Evolutionary conservation across 2,888 invertebrate species (phyloP).

Genomic region (Lapara coniferarum): DNA sequence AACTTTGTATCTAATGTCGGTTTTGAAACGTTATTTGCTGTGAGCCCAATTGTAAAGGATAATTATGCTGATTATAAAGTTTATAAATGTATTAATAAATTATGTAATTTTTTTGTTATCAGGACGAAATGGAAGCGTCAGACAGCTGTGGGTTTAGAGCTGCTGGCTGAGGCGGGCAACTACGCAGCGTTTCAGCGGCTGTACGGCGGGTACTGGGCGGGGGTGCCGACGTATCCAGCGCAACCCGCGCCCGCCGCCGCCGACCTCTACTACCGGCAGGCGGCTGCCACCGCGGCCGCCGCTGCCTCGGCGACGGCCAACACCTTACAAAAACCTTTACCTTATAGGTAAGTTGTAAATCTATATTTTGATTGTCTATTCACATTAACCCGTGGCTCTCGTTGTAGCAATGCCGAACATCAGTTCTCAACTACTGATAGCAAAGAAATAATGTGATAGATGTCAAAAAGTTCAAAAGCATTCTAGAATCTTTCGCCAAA

Average conservation of each 20-base stretch:
- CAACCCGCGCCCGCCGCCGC: slow-evolving; percentile 87
- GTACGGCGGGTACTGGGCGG: slow-evolving; percentile 90
- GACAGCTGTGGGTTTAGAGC: slow-evolving; percentile 98
- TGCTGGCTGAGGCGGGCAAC: slow-evolving; percentile 98
- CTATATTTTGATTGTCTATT: not conserved
- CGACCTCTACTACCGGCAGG: slow-evolving; percentile 92
- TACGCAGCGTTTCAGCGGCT: slow-evolving; percentile 99
- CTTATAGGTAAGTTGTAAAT: slow-evolving; percentile 84
- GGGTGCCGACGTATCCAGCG: slow-evolving; percentile 87
- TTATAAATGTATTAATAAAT: not conserved
- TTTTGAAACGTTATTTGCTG: slow-evolving; percentile 32
- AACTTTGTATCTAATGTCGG: slow-evolving; percentile 27
- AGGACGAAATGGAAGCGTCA: slow-evolving; percentile 99
- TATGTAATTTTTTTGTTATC: slow-evolving; percentile 46
- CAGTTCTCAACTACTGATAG: no score
- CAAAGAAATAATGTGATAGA: no score
- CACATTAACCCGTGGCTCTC: not conserved
- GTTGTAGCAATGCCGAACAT: not conserved
- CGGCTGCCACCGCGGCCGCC: slow-evolving; percentile 88
- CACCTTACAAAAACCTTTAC: slow-evolving; percentile 94
- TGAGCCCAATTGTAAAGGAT: not conserved
- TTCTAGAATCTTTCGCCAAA: no score
- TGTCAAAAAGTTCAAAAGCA: no score
- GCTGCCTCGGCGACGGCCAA: slow-evolving; percentile 83
- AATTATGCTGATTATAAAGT: not conserved